These are phyloP conservation scores for Caenorhabditis latens DNA, from an alignment of 1,140 invertebrate genomes.

Conservation along the genomic window DNA sequence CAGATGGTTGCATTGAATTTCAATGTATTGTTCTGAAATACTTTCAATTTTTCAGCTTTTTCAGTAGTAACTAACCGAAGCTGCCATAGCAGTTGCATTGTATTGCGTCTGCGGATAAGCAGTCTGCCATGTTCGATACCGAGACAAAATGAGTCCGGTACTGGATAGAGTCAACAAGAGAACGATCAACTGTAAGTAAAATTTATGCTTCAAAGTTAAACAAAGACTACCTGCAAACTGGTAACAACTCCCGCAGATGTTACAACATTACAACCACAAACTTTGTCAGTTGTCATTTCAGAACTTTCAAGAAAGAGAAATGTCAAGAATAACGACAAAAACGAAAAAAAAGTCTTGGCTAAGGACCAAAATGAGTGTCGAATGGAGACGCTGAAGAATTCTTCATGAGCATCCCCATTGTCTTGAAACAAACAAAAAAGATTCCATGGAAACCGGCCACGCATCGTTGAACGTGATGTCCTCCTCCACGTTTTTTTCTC, in stretches of 20 bases:
- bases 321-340: not conserved
- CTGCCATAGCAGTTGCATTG: conserved; percentile 55
- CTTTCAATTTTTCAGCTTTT: not conserved
- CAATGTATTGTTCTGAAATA: conserved; percentile 50
- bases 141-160: conserved; percentile 56
- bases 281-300: conserved; percentile 58
- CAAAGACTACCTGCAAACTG: conserved; percentile 52
- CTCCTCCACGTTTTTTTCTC: conserved; percentile 12
- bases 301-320: not conserved
- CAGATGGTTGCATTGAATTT: conserved; percentile 45
- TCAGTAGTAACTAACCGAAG: not conserved
- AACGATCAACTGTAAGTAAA: conserved; percentile 58
- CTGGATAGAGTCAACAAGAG: conserved; percentile 54
- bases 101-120: conserved; percentile 15
- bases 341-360: not conserved
- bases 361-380: conserved; percentile 12
- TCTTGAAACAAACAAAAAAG: conserved; percentile 32
- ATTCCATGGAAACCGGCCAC: conserved; percentile 24
- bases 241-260: conserved; percentile 61
- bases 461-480: conserved; percentile 12
- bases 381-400: conserved; percentile 8
- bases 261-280: conserved; percentile 65
- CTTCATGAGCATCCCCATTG: not conserved
- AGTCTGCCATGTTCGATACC: conserved; percentile 59
- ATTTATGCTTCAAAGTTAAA: not conserved